Evolutionary conservation across 2,113 vertebrate genomes (phyloP).

Genomic region (Cyprinodon tularosa): DNA sequence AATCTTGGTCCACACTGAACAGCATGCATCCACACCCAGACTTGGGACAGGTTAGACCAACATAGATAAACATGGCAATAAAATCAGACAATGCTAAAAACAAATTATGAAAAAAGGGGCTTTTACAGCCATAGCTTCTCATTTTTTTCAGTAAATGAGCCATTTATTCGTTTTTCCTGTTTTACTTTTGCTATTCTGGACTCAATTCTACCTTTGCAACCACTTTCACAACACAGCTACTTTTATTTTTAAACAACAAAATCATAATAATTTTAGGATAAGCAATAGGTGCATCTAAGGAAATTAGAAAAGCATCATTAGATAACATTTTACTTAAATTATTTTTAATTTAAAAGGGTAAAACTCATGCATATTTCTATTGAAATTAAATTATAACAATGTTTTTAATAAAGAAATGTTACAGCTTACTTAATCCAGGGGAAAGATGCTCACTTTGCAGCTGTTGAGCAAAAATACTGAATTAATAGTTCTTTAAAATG

Average conservation of each 20-base stretch:
- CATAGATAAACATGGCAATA: not conserved
- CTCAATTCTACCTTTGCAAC: not conserved
- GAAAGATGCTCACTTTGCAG: not conserved
- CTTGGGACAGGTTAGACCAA: not conserved
- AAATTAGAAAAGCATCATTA: not conserved
- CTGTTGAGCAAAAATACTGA: not conserved
- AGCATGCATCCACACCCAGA: not conserved
- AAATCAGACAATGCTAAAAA: not conserved
- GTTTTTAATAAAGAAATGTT: not conserved
- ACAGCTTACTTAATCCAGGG: not conserved
- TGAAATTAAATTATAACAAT: not conserved
- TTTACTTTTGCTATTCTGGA: no score
- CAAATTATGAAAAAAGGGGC: not conserved
- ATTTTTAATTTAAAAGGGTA: not conserved
- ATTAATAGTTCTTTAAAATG: not conserved
- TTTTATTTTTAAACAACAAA: not conserved
- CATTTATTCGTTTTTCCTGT: not conserved
- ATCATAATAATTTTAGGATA: not conserved
- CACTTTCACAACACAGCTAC: not conserved
- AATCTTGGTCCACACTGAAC: not conserved
- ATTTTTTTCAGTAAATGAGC: not conserved
- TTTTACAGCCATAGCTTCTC: not conserved
- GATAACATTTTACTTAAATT: not conserved
- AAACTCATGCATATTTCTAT: not conserved
- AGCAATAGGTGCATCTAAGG: not conserved